Base-by-base conservation (phyloP, 2,888 invertebrate species). In the Nephrotoma appendiculata region DNA sequence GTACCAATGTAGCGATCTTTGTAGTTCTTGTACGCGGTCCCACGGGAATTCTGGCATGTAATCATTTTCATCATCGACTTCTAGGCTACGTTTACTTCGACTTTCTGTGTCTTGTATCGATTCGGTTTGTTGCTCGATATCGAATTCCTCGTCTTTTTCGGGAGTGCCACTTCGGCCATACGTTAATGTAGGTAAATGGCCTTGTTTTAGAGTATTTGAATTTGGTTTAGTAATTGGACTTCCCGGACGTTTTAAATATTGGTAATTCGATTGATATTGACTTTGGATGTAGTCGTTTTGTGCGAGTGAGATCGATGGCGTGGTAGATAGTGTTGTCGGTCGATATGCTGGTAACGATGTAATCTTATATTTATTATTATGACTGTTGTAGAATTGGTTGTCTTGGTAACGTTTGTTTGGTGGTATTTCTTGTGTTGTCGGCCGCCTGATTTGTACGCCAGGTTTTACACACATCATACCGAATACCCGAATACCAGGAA, bases 401-500 rank as follows among this genome's bases (percentile, higher is more conserved):
- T 91, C 88, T 87, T 91, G 91, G 87, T 91, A 91, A 31, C 91
- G 90, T 87, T 91, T 91, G 4, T 91, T 91, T 31, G 91, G 91
- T 87, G 52, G 87, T 45, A 48, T 9, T 11, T 85, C 44, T 85
- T 91, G 91, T 42, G 88, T 89, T 12, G 91, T 91, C 41, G 91
- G 91, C 19, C 91, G 91, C 87, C 91, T 89, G 31, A 91, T 89
- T n/a, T 91, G 90, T 89, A 90, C 92, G 15, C 91, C 91, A 0
- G 93, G 93, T 87, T 93, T 92, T 0, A 96, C 96, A 90, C 98
- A 98, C 95, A 98, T 96, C 98, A 98, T 98, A 84, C 98, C 98
- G 90, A 97, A 98, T 0, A 98, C 98, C 88, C 97, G 94, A 88
- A 98, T 98, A 1, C 98, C 98, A 3, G 98, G 98, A 9, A 98